Evolutionary conservation across 1,140 invertebrate genomes (phyloP).

Genomic region (Tetramorium simillimum): DNA sequence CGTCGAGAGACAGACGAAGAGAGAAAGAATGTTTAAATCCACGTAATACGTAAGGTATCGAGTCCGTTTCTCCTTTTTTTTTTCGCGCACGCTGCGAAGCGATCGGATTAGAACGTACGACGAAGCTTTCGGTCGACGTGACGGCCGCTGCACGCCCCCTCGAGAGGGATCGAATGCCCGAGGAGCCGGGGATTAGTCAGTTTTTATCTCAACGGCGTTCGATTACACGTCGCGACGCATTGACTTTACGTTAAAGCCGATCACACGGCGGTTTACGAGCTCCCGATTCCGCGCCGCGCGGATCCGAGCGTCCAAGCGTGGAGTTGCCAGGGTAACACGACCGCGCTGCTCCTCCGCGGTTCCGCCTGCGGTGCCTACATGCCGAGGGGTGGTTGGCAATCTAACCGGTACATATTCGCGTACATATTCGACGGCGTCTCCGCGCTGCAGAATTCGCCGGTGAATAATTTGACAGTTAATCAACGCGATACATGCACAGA

Average conservation of each 20-base stretch:
- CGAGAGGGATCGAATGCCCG: neutral
- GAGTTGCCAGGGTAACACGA: conserved; percentile 53
- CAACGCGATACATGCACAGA: neutral
- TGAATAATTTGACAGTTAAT: conserved; percentile 31
- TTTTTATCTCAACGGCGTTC: conserved; percentile 14
- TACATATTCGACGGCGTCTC: neutral
- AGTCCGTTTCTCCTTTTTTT: neutral
- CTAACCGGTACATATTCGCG: conserved; percentile 11
- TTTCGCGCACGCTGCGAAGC: neutral
- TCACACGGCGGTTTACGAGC: conserved; percentile 19
- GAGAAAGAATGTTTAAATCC: neutral
- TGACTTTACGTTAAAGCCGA: conserved; percentile 2
- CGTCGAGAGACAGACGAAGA: neutral
- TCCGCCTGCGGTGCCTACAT: conserved; percentile 37
- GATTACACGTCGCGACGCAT: conserved; percentile 15
- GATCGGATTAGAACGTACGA: neutral
- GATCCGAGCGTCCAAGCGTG: neutral
- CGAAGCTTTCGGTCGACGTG: neutral
- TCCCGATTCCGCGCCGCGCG: neutral
- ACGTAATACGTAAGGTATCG: conserved; percentile 16
- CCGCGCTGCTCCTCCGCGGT: conserved; percentile 35
- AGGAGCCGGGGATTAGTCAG: neutral
- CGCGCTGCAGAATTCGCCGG: neutral
- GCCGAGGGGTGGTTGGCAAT: conserved; percentile 16
- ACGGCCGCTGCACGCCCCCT: neutral